Base-by-base conservation (phyloP, 2,888 invertebrate species). In the Volucella zonaria region DNA sequence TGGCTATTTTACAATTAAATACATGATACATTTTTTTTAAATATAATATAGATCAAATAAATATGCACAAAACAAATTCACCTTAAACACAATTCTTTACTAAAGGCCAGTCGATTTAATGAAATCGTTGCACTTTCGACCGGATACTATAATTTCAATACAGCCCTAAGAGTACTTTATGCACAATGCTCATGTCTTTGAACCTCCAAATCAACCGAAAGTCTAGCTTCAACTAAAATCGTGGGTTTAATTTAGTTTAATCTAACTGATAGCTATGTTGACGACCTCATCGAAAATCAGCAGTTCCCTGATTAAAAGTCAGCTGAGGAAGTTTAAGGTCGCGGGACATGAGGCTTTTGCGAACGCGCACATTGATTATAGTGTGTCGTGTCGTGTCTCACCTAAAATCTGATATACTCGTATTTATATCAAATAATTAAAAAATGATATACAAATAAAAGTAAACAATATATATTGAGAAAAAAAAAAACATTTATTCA, bases 321-420 rank as follows among this genome's bases (percentile, higher is more conserved):
- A 83, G 83, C 83, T 71, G 83, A 83, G 83, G 77, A 73, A 23
- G 75, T 83, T 79, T 82, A 82, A 79, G 82, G 70, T 78, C 82
- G 62, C 64, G 18, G 68, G 42, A 59, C 61, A 71, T 45, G 47
- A 43, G 56, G 15, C 43, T 68, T 43, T 31, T 64, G 58, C 64
- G 54, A 61, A 12, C 18, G 58, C 70, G 64, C 47, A 68, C 47
- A 68, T 40, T 56, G 73, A 58, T 73, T 68, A 49, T 47, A 23
- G 47, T 73, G 62, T 73, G 62, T 78, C 31, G 47, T 73, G 58
- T 74, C 78, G 42, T 58, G 12, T 47, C 82, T 74, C 68, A 74
- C 78, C 73, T 58, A 78, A 64, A 4, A 31, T 31, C 31, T 31
- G 43, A 68, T 61, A 79, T 45, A n/a, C n/a, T n/a, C n/a, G n/a